phyloP scores from a whole-genome alignment of 2,888 invertebrate genomes.

The Trileptium ribeirensis region DNA sequence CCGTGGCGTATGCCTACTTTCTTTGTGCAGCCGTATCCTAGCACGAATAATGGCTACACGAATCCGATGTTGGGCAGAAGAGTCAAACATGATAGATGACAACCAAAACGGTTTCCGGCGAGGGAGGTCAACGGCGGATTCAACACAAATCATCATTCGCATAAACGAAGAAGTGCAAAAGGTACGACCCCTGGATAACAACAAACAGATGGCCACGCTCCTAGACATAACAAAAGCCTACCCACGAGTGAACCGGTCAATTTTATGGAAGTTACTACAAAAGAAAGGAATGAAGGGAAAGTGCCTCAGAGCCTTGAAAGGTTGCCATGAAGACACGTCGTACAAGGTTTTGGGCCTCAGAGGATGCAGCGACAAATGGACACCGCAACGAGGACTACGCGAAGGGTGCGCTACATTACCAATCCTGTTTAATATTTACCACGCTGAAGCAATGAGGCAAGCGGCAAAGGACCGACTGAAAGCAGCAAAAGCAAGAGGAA shows the following conservation, averaged over 20 bases:
- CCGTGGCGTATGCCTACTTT: not conserved
- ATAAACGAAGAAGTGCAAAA: too few relatives aligned
- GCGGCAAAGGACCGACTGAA: too few relatives aligned
- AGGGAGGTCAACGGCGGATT: too few relatives aligned
- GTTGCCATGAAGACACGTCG: conserved; percentile 17
- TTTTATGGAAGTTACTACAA: not conserved
- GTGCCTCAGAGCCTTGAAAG: not conserved
- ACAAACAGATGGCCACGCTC: not conserved
- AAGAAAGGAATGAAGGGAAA: too few relatives aligned
- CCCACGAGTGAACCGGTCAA: not conserved
- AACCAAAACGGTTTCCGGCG: too few relatives aligned
- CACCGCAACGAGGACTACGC: too few relatives aligned
- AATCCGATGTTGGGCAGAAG: not conserved
- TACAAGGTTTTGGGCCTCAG: conserved; percentile 46
- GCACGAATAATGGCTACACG: not conserved
- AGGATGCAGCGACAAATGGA: too few relatives aligned
- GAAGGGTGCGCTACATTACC: too few relatives aligned
- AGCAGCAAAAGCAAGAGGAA: too few relatives aligned
- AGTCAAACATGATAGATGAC: not conserved
- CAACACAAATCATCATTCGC: too few relatives aligned
- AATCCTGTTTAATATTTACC: too few relatives aligned
- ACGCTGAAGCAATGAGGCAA: too few relatives aligned
- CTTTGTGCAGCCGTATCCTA: not conserved
- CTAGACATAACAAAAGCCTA: not conserved
- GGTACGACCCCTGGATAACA: not conserved